These are phyloP conservation scores for Petrolisthes cinctipes DNA, from an alignment of 2,888 invertebrate genomes.

Conservation along the genomic window DNA sequence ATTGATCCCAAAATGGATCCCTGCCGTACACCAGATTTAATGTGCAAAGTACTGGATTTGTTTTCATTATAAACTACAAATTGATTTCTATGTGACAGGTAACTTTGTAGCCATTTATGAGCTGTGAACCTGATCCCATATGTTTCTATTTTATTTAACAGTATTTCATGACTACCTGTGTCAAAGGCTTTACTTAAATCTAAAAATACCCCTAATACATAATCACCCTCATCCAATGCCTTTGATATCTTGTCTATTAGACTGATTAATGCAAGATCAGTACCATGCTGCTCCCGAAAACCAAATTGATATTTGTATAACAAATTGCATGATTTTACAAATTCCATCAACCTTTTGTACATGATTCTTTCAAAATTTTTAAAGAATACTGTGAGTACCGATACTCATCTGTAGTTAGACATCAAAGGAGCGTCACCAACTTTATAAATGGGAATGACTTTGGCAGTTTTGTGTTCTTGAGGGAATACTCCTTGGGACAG, in stretches of 20 bases:
- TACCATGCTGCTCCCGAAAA: constrained; percentile 1
- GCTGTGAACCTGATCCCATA: not conserved
- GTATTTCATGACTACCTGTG: not conserved
- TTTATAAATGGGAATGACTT: constrained; percentile 1
- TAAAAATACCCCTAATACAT: not conserved
- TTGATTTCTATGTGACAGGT: too few species aligned
- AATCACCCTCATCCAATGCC: not conserved
- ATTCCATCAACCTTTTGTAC: not conserved
- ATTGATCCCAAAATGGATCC: not conserved
- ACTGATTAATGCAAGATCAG: not conserved
- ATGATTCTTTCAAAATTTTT: not conserved
- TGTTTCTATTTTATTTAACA: not conserved
- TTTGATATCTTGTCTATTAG: not conserved
- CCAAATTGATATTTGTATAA: not conserved
- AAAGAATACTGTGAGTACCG: not conserved
- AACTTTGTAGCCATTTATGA: not conserved
- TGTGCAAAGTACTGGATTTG: not conserved
- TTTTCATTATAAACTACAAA: not conserved
- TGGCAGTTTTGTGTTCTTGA: constrained; percentile 4
- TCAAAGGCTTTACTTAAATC: constrained; percentile 7
- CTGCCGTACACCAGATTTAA: not conserved
- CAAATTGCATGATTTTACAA: not conserved
- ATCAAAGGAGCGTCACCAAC: not conserved
- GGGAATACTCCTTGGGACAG: constrained; percentile 4
- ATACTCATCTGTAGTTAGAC: not conserved